Evolutionary conservation across 2,113 vertebrate species (phyloP).

Genomic region (Azemiops feae): DNA sequence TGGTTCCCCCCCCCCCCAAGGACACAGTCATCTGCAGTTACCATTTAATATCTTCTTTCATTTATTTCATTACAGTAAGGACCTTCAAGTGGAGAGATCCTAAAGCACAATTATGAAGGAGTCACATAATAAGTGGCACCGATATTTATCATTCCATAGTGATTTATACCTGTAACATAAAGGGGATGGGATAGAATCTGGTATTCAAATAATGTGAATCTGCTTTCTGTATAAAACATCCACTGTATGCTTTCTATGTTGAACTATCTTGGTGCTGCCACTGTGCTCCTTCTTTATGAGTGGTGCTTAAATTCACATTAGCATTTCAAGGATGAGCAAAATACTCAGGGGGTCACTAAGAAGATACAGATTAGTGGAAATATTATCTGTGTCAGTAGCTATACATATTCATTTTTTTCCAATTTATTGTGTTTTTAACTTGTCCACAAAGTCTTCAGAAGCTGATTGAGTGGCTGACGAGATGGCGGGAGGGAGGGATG

Average conservation of each 20-base stretch:
- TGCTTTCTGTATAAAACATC: neutral
- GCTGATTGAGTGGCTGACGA: neutral
- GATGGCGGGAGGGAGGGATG: neutral
- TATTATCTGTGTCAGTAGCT: neutral
- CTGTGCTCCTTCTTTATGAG: neutral
- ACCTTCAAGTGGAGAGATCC: accelerated
- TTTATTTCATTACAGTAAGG: neutral
- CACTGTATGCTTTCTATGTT: neutral
- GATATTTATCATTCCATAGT: neutral
- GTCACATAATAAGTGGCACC: neutral
- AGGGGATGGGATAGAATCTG: neutral
- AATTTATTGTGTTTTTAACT: neutral
- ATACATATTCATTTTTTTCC: neutral
- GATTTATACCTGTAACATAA: neutral
- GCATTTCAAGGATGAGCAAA: neutral
- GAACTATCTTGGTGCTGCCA: neutral
- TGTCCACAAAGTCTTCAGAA: neutral
- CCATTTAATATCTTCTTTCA: neutral
- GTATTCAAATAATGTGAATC: neutral
- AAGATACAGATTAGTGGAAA: neutral
- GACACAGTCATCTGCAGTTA: neutral
- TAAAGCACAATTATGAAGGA: neutral
- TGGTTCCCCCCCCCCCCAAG: neutral
- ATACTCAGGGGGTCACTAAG: neutral
- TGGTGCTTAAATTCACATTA: neutral